These are phyloP conservation scores for Pandemis heparana DNA, from an alignment of 2,888 invertebrate genomes.

Conservation along the genomic window DNA sequence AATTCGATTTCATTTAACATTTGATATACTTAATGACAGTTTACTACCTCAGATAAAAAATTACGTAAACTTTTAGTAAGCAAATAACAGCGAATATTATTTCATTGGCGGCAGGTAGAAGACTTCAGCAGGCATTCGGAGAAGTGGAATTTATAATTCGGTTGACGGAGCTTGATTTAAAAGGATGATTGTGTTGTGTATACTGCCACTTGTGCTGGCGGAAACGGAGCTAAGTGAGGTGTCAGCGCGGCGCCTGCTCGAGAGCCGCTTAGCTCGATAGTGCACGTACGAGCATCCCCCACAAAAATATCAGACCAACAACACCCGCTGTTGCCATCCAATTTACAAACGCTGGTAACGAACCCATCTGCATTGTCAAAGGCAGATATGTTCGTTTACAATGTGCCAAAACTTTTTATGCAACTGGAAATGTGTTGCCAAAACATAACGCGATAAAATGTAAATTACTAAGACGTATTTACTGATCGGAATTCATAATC, in stretches of 20 bases:
- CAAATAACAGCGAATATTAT: background rate
- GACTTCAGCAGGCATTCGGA: background rate
- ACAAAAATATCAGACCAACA: slow-evolving; percentile 21
- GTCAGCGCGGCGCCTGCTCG: slow-evolving; percentile 58
- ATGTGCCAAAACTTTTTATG: slow-evolving; percentile 9
- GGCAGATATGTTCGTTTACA: slow-evolving; percentile 14
- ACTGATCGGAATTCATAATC: too few relatives aligned
- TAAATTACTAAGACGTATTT: background rate
- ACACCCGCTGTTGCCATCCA: slow-evolving; percentile 1
- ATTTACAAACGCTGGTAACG: slow-evolving; percentile 1
- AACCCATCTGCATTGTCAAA: slow-evolving; percentile 3
- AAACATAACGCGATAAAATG: background rate
- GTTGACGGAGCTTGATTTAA: slow-evolving; percentile 12
- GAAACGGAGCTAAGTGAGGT: slow-evolving; percentile 69
- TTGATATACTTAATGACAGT: too few relatives aligned
- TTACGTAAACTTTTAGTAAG: too few relatives aligned
- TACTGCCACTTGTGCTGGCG: slow-evolving; percentile 55
- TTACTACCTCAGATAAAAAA: too few relatives aligned
- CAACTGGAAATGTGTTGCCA: background rate
- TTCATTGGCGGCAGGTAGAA: background rate
- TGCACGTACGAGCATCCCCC: slow-evolving; percentile 56
- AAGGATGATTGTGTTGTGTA: slow-evolving; percentile 28
- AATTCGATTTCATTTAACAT: slow-evolving; percentile 9
- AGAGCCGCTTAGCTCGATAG: slow-evolving; percentile 59
- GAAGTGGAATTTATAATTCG: background rate